A percentile compares a stretch with the other conserved stretches of the same genome.
phyloP scores from a whole-genome alignment of 2,888 invertebrate species.

The Cheilosia soror region DNA sequence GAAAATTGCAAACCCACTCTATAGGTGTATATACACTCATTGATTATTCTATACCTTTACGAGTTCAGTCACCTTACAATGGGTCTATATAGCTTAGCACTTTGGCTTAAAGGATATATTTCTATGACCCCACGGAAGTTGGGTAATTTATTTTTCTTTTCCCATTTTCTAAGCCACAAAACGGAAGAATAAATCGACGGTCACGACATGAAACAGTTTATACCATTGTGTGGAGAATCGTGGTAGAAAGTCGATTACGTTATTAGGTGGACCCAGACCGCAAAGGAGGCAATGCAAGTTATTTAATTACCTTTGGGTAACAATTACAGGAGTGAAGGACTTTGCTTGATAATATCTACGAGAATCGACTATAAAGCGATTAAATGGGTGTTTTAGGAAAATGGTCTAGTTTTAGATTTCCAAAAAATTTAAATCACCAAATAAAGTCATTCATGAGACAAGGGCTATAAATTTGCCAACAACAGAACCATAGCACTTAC shows the following conservation, averaged over 20 bases:
- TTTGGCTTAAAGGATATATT: conserved; percentile 21
- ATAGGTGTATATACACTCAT: not conserved
- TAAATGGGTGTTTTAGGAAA: too few relatives aligned
- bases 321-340: not conserved
- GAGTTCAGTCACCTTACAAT: conserved; percentile 59
- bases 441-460: too few relatives aligned
- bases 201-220: conserved; percentile 68
- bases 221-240: conserved; percentile 19
- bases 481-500: too few relatives aligned
- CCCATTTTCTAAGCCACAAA: conserved; percentile 26
- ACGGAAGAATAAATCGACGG: conserved; percentile 70
- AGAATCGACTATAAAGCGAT: too few relatives aligned
- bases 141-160: conserved; percentile 37
- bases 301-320: conserved; percentile 58
- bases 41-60: conserved; percentile 36
- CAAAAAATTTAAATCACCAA: too few relatives aligned
- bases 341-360: not conserved
- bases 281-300: conserved; percentile 16
- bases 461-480: too few relatives aligned
- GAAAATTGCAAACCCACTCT: conserved; percentile 1
- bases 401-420: too few relatives aligned
- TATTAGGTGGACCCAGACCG: conserved; percentile 12
- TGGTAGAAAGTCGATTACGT: conserved; percentile 43
- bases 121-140: conserved; percentile 65
- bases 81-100: not conserved